Base-by-base conservation (phyloP, 2,888 invertebrate species). In the Athalia rosae region DNA sequence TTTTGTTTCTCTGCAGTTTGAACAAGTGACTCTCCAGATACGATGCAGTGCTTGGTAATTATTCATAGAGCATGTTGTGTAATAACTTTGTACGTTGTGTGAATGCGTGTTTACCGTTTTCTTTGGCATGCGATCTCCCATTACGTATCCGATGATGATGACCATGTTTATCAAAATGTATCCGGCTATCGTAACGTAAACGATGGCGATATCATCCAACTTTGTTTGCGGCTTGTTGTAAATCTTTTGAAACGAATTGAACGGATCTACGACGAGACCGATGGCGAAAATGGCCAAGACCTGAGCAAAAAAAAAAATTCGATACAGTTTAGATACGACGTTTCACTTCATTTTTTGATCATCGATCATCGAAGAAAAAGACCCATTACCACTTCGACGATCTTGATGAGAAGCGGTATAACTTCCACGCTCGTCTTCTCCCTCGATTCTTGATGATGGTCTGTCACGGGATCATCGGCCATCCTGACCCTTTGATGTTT, bases 151-250 rank as follows among this genome's bases (percentile, higher is more conserved):
- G 82, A 94, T 90, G 80, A 95, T 90, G 82, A 94, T 87, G 45
- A 94, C 90, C 1, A 92, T 89, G 79, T 94, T 94, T 87, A 94
- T 93, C 81, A 95, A 91, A 84, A 94, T 92, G 86, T 91, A 94
- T 81, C 94, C 94, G 11, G 92, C 93, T 86, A 93, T 93, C 4
- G 94, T 91, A 11, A 94, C 93, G 89, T 93, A 94, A 88, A 94
- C 93, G 79, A 94, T 90, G 0, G 94, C 94, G 15, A 93, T 92
- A 84, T 94, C 91, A 83, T 92, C 90, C 88, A 90, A 91, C 86
- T 89, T 93, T 84, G 89, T 92, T 85, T 85, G 91, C 47, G 92
- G 92, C 11, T 90, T 91, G 63, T 84, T 83, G 56, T 80, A 76
- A 4, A 85, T 80, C 43, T 76, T 81, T 74, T 87, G 85, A 77